Conservation (phyloP, 2,888 invertebrate species). For the Polyommatus iphigenia region DNA sequence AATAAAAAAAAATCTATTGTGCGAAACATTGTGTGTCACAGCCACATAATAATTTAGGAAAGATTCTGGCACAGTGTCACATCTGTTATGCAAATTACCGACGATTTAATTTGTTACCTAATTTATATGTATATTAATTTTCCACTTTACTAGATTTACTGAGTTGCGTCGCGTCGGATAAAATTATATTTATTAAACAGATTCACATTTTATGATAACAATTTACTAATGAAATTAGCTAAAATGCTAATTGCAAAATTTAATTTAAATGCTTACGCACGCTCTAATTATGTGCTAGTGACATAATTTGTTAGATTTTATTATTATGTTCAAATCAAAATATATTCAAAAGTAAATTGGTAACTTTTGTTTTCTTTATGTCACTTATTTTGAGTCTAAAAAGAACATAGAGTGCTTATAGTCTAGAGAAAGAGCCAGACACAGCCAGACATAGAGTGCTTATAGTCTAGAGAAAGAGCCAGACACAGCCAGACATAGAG, state of each 20-base stretch:
- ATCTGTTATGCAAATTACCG: neutral
- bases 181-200: neutral
- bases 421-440: no score
- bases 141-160: neutral
- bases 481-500: no score
- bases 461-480: no score
- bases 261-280: neutral
- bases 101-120: conserved; percentile 13
- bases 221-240: neutral
- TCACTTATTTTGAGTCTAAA: no score
- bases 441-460: no score
- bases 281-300: neutral
- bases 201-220: neutral
- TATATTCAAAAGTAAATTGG: no score
- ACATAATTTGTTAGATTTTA: neutral
- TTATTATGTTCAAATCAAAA: no score
- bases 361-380: no score
- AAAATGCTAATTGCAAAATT: neutral
- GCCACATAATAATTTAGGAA: neutral
- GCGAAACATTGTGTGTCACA: neutral
- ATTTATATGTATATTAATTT: conserved; percentile 14
- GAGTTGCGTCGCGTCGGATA: neutral
- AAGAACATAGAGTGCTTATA: no score
- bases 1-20: neutral
- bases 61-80: neutral